phyloP scores from a whole-genome alignment of 23 tunicate species.

The Phallusia fumigata region DNA sequence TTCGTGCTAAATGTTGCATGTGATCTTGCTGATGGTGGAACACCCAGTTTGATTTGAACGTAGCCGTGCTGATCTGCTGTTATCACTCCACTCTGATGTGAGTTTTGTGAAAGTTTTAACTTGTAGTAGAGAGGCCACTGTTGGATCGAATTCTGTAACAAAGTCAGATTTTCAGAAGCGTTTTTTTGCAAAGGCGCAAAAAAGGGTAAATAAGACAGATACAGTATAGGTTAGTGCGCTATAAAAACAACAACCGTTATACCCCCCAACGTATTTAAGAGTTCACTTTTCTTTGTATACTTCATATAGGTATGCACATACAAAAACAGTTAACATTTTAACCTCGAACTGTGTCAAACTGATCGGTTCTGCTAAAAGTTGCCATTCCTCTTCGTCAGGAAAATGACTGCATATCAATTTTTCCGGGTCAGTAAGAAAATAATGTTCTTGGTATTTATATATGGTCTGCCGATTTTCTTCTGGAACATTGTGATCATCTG shows the following conservation, averaged over 20 bases:
- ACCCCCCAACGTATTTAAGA: no score
- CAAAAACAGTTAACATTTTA: background rate
- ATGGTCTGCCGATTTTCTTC: slow-evolving; percentile 24
- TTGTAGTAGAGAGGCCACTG: slow-evolving; percentile 79
- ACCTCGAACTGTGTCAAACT: slow-evolving; percentile 31
- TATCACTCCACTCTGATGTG: slow-evolving; percentile 52
- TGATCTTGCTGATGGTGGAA: slow-evolving; percentile 34
- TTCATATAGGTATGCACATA: no score
- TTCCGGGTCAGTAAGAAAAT: slow-evolving; percentile 78
- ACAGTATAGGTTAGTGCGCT: no score
- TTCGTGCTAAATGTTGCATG: slow-evolving; percentile 51
- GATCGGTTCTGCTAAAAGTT: slow-evolving; percentile 45
- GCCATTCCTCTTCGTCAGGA: slow-evolving; percentile 75
- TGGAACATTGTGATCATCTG: slow-evolving; percentile 36
- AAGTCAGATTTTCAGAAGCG: no score
- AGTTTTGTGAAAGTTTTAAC: slow-evolving; percentile 27
- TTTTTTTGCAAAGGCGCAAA: background rate
- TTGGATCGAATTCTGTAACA: slow-evolving; percentile 38
- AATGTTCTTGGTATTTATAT: slow-evolving; percentile 75
- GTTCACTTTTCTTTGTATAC: no score
- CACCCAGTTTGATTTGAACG: slow-evolving; percentile 36
- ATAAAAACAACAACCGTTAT: no score
- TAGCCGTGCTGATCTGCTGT: slow-evolving; percentile 40
- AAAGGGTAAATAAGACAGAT: no score
- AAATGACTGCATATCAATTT: slow-evolving; percentile 60